Evolutionary conservation across 2,888 invertebrate genomes (phyloP).

Genomic region (Chirona hameri): DNA sequence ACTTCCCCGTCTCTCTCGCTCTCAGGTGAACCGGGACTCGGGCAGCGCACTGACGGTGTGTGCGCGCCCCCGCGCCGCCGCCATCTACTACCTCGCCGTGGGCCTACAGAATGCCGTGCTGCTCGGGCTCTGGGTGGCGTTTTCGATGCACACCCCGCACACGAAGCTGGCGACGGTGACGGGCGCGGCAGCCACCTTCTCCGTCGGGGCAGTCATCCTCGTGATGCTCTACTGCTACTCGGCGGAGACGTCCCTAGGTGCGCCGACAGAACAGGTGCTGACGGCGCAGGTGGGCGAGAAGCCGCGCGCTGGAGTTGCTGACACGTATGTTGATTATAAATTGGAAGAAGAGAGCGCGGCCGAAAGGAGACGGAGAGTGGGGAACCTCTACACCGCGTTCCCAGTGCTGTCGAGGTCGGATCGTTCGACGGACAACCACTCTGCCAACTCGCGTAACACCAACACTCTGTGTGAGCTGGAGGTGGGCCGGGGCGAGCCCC

Average conservation of each 20-base stretch:
- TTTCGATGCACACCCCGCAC: constrained; percentile 4
- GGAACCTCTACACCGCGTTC: constrained; percentile 36
- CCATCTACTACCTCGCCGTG: constrained; percentile 36
- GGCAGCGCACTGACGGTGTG: constrained; percentile 36
- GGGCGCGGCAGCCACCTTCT: constrained; percentile 6
- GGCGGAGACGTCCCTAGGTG: background rate
- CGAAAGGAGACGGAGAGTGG: constrained; percentile 32
- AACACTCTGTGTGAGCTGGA: constrained; percentile 36
- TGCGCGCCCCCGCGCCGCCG: constrained; percentile 34
- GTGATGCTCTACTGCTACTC: constrained; percentile 24
- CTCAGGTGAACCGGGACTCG: constrained; percentile 34
- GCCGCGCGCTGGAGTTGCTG: background rate
- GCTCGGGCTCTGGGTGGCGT: constrained; percentile 7
- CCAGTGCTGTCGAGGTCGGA: constrained; percentile 36
- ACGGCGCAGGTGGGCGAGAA: constrained; percentile 32
- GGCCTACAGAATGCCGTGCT: constrained; percentile 36
- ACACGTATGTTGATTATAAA: constrained; percentile 23
- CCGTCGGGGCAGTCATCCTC: constrained; percentile 14
- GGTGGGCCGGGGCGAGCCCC: constrained; percentile 33
- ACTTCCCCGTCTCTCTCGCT: background rate
- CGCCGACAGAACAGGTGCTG: too few relatives aligned
- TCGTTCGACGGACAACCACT: constrained; percentile 37
- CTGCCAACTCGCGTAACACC: constrained; percentile 38
- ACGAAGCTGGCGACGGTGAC: constrained; percentile 25
- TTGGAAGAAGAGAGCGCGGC: constrained; percentile 28